Percentiles rank a stretch among this genome's conserved stretches.
These are phyloP conservation scores for Eurosta solidaginis DNA, from an alignment of 1,140 invertebrate genomes.

Conservation along the genomic window DNA sequence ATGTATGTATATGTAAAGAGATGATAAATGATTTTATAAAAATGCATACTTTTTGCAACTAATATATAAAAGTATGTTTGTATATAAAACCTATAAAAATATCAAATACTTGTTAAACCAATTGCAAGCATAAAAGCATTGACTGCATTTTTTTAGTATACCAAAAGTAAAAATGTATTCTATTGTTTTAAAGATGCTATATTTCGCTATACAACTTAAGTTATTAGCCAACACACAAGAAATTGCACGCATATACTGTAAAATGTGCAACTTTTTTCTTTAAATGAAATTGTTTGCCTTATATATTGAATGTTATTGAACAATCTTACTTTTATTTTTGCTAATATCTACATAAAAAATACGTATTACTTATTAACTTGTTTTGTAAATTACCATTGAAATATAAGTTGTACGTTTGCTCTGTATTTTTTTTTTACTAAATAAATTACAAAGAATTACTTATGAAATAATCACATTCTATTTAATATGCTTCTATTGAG, in stretches of 20 bases:
- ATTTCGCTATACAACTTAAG: neutral
- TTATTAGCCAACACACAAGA: neutral
- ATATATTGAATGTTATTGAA: neutral
- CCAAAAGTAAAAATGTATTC: neutral
- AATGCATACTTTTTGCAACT: too few relatives aligned
- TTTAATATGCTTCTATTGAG: too few relatives aligned
- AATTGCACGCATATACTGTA: neutral
- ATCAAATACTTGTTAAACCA: too few relatives aligned
- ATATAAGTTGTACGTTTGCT: conserved; percentile 5
- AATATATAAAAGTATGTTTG: too few relatives aligned
- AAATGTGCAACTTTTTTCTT: conserved; percentile 33
- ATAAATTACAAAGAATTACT: neutral
- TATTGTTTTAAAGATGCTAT: neutral
- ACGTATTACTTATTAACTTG: too few relatives aligned
- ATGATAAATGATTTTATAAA: too few relatives aligned
- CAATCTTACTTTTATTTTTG: neutral
- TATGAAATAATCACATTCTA: neutral
- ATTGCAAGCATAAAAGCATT: too few relatives aligned
- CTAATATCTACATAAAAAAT: neutral
- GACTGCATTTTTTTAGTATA: too few relatives aligned
- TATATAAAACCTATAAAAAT: too few relatives aligned
- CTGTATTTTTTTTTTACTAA: conserved; percentile 8
- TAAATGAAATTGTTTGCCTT: neutral
- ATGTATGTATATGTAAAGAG: too few relatives aligned
- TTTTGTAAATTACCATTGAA: neutral